Conservation (phyloP, 92 coral and sea anemone genomes). For the Montipora capitata region DNA sequence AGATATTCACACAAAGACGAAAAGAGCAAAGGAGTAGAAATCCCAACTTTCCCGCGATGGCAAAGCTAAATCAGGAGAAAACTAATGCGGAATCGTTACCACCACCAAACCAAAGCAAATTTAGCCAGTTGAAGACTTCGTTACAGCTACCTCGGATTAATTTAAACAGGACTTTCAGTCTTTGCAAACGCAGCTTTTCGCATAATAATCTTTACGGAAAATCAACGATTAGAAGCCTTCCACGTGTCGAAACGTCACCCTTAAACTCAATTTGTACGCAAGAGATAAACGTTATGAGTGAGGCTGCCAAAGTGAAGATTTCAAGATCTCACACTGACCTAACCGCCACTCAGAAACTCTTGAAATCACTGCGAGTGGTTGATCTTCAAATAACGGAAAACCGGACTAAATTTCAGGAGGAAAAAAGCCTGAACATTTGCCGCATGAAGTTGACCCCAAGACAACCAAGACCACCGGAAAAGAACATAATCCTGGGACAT, state of each 20-base stretch:
- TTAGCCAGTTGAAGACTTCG: not conserved
- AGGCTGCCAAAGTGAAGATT: not conserved
- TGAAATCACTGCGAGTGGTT: conserved; percentile 20
- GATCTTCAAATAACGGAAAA: conserved; percentile 3
- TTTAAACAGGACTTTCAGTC: conserved; percentile 32
- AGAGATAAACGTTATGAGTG: not conserved
- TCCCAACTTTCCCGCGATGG: conserved; percentile 8
- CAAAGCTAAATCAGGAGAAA: not conserved
- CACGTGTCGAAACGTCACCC: not conserved
- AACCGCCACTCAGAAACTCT: not conserved
- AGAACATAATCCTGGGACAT: not conserved
- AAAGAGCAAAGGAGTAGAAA: not conserved
- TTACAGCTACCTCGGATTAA: conserved; percentile 38
- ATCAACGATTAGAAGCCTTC: not conserved
- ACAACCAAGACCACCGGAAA: not conserved
- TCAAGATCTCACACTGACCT: not conserved
- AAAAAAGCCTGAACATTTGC: conserved; percentile 36
- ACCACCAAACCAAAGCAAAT: not conserved
- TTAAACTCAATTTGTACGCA: conserved; percentile 16
- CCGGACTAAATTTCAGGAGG: conserved; percentile 11
- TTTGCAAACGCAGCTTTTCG: conserved; percentile 24
- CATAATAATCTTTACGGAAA: not conserved
- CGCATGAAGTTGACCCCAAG: conserved; percentile 41
- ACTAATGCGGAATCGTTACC: not conserved
- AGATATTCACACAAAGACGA: not conserved